Base-by-base conservation (phyloP, 1,140 invertebrate genomes). In the Aradophagus sp. region DNA sequence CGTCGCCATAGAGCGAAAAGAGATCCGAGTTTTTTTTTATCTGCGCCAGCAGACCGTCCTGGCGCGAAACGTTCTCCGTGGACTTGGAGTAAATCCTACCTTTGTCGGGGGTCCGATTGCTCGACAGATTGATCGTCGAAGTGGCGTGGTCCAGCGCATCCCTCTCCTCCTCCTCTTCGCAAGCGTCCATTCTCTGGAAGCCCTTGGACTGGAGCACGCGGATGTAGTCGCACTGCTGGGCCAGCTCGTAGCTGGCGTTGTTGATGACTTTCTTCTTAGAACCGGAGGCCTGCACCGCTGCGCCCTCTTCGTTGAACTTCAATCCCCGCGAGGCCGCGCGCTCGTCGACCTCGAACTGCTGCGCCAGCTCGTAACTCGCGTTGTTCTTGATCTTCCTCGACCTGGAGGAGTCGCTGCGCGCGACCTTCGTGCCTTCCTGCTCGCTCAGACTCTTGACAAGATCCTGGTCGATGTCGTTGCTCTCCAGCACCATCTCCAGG, bases 11-110 rank as follows among this genome's bases (percentile, higher is more conserved):
- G 5, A 20, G 50, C 74, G 75, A 86, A 83, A 84, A 86, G 66
- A 75, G 62, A 84, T 79, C 83, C 83, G 83, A 86, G 84, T 85
- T 86, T 85, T 86, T 85, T 86, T 86, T 86, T 85, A 85, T 77
- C 82, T 81, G 80, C 45, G 52, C 47, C 0, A 86, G 52, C 11
- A 86, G 32, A 31, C 77, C 48, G 0, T 63, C 75, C 10, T 19
- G 32, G 0, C 45, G 45, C 0, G 47, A 53, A n/a, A 55, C 48
- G n/a, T 68, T 61, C 19, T 70, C 53, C 7, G 53, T 73, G 0
- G 77, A 71, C 2, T 70, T 76, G 0, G 79, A 79, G 26, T 77
- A 74, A 0, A 68, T 5, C 23, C 35, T 45, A 2, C 5, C 39
- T 5, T 35, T 29, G n/a, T 45, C 19, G 14, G 12, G 10, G 6